Percentiles rank a stretch among this genome's conserved stretches.
Evolutionary conservation across 2,797 vertebrate species (phyloP).

Genomic region (Sebastiscus tertius): DNA sequence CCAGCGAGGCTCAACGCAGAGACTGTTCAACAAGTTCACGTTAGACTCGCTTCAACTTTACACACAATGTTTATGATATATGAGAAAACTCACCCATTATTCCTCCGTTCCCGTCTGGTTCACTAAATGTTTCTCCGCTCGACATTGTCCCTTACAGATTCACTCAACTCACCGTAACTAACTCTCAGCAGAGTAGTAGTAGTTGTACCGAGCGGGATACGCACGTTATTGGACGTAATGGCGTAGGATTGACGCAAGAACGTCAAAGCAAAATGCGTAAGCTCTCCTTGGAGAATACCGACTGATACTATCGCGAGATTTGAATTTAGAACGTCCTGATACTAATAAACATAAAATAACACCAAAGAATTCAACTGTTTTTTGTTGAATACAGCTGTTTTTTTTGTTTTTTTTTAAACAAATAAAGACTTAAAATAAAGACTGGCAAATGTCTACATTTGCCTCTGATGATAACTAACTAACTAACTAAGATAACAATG

Average conservation of each 20-base stretch:
- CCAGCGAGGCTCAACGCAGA: not conserved
- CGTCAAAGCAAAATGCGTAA: constrained; percentile 35
- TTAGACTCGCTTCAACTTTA: not conserved
- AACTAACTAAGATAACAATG: no score
- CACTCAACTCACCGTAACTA: constrained; percentile 43
- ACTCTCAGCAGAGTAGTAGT: constrained; percentile 6
- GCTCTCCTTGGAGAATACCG: constrained; percentile 30
- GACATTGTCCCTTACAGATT: constrained; percentile 81
- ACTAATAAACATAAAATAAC: not conserved
- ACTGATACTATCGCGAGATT: constrained; percentile 56
- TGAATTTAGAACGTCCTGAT: not conserved
- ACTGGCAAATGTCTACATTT: not conserved
- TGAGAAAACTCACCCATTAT: constrained; percentile 78
- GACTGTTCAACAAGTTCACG: not conserved
- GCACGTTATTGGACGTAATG: constrained; percentile 46
- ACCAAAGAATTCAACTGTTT: no score
- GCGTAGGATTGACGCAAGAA: not conserved
- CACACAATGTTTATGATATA: not conserved
- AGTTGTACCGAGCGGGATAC: not conserved
- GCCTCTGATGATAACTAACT: not conserved
- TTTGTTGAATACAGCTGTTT: no score
- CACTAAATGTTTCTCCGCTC: constrained; percentile 76
- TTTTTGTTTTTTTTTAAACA: no score
- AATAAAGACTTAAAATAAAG: not conserved
- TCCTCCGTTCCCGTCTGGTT: constrained; percentile 77